These are phyloP conservation scores for Xestoiulus laeticollis DNA, from an alignment of 2,888 invertebrate species.

Conservation along the genomic window DNA sequence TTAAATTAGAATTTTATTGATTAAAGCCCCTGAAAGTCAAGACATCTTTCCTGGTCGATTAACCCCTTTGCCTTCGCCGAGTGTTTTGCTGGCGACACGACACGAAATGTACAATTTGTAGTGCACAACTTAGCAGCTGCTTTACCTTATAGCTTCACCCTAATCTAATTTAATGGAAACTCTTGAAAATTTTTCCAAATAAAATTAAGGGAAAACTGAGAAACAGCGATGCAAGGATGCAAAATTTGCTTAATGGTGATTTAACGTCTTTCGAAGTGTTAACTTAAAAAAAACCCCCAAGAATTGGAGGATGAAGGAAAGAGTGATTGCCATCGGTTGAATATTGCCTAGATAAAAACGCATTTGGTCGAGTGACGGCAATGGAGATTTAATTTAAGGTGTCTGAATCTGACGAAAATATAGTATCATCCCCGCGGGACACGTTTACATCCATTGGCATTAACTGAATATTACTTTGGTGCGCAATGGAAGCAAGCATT, in stretches of 20 bases:
- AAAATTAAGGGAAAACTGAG: neutral
- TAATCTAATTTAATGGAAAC: neutral
- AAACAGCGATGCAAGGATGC: neutral
- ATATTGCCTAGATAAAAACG: neutral
- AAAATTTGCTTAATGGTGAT: slow-evolving; percentile 7
- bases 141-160: neutral
- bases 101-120: neutral
- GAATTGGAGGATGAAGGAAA: neutral
- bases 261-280: neutral
- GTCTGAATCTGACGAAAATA: neutral
- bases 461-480: slow-evolving; percentile 10
- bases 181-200: neutral
- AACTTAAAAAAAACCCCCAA: neutral
- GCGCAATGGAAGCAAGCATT: neutral
- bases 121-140: neutral
- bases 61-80: neutral
- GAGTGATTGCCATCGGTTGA: neutral
- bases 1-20: slow-evolving; percentile 52
- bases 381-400: slow-evolving; percentile 31
- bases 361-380: neutral
- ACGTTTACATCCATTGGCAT: slow-evolving; percentile 18
- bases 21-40: slow-evolving; percentile 42
- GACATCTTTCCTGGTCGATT: slow-evolving; percentile 31
- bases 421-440: neutral
- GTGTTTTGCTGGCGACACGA: neutral